Conservation (phyloP, 2,113 vertebrate genomes). For the Junco hyemalis region DNA sequence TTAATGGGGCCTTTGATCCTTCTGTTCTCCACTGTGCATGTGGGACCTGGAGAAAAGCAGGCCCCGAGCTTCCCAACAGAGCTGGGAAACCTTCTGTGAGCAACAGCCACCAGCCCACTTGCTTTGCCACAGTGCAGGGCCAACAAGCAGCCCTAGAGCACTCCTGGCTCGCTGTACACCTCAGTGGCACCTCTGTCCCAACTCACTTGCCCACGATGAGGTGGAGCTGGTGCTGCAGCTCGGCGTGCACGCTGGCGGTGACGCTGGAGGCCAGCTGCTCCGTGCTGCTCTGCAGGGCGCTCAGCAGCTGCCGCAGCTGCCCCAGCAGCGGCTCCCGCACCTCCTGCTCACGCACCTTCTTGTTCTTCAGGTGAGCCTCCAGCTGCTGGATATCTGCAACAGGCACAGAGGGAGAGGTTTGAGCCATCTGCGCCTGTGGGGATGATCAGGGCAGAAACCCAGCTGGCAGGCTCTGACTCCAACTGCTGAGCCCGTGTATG, state of each 20-base stretch:
- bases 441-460: not conserved
- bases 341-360: conserved; percentile 88
- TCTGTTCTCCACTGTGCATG: not conserved
- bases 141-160: not conserved
- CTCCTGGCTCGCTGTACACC: accelerated
- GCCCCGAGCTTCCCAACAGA: not conserved
- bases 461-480: not conserved
- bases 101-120: not conserved
- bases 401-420: not conserved
- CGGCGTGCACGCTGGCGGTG: conserved; percentile 81
- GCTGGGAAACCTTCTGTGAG: not conserved
- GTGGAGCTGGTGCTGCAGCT: conserved; percentile 94
- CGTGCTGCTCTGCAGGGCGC: conserved; percentile 83
- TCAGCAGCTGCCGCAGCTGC: conserved; percentile 88
- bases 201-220: conserved; percentile 92
- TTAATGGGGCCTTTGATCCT: not conserved
- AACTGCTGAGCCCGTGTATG: accelerated
- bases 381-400: conserved; percentile 91
- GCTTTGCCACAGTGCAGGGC: not conserved
- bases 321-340: conserved; percentile 82
- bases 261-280: conserved; percentile 87
- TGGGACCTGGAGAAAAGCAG: accelerated
- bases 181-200: not conserved
- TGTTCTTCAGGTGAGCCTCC: conserved; percentile 88
- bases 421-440: not conserved